Conservation (phyloP, 2,113 vertebrate species). For the Dinomys branickii region DNA sequence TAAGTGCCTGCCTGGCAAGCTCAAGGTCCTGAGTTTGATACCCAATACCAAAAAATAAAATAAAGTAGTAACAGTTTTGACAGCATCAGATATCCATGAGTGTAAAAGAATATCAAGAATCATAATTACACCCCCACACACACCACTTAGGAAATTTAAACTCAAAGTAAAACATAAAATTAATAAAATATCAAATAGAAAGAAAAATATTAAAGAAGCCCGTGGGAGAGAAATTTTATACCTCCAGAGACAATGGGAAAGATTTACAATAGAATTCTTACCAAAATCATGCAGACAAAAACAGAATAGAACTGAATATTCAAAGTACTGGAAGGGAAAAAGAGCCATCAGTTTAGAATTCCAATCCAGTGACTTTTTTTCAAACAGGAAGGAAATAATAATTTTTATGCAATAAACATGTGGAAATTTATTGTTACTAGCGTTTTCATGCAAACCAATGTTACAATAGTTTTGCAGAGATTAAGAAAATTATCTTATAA, state of each 20-base stretch:
- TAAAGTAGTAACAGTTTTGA: no score
- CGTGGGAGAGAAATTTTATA: neutral
- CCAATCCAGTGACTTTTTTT: neutral
- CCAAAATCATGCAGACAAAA: neutral
- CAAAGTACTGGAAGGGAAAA: neutral
- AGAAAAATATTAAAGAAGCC: neutral
- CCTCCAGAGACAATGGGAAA: neutral
- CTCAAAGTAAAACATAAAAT: neutral
- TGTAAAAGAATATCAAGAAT: neutral
- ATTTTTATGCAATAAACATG: neutral
- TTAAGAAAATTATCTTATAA: neutral
- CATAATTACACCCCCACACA: neutral
- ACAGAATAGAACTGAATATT: neutral
- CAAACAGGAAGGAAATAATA: neutral
- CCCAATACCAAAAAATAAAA: no score
- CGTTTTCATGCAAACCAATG: neutral
- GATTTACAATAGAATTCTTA: neutral
- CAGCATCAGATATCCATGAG: neutral
- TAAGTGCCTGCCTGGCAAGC: no score
- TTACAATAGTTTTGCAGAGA: neutral
- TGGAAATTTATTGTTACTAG: neutral
- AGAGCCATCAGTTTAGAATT: neutral
- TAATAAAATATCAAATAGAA: neutral
- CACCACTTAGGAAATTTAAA: neutral
- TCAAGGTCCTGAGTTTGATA: no score